Conservation (phyloP, 2,797 vertebrate genomes). For the Cetoscarus ocellatus region DNA sequence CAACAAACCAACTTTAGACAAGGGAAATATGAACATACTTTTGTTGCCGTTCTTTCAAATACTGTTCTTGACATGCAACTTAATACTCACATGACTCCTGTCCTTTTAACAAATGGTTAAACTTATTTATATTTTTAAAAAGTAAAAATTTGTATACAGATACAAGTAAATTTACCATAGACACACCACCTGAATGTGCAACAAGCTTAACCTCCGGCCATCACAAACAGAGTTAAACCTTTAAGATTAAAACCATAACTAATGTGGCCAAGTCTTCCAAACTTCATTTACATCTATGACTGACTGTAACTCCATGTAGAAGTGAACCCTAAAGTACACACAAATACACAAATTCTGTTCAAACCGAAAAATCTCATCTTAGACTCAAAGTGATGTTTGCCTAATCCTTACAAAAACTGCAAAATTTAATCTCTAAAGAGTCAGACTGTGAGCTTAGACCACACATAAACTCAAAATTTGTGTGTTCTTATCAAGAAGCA, state of each 20-base stretch:
- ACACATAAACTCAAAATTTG: constrained; percentile 8
- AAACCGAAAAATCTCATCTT: constrained; percentile 19
- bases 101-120: no score
- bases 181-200: neutral
- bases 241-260: neutral
- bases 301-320: neutral
- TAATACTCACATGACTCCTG: no score
- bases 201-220: neutral
- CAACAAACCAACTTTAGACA: no score
- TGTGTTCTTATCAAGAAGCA: constrained; percentile 9
- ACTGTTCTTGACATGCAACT: no score
- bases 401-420: neutral
- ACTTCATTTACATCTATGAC: neutral
- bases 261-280: neutral
- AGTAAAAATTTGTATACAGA: no score
- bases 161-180: no score
- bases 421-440: constrained; percentile 26
- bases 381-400: constrained; percentile 10
- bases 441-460: constrained; percentile 15
- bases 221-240: neutral
- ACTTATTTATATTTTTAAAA: no score
- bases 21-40: no score
- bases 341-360: neutral
- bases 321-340: neutral
- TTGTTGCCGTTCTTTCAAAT: no score